Percentiles rank a stretch among this genome's conserved stretches.
Evolutionary conservation across 1,140 invertebrate species (phyloP).

Genomic region (Scylla paramamosain): DNA sequence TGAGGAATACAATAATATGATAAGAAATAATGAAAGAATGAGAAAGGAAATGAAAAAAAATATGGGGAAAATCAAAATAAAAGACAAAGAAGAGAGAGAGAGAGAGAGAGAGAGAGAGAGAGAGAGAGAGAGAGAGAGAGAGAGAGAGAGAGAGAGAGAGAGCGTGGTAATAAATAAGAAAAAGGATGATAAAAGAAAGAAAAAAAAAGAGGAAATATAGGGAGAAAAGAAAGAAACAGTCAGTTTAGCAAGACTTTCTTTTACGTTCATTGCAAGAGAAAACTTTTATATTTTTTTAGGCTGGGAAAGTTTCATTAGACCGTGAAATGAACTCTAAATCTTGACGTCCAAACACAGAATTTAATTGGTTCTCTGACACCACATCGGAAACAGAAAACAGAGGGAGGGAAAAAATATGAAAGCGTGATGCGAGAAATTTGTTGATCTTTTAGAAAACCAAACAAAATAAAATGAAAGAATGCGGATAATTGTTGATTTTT

Average conservation of each 20-base stretch:
- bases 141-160: slow-evolving; percentile 46
- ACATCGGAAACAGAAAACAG: too few species aligned
- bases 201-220: too few species aligned
- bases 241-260: not conserved
- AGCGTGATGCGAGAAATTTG: too few species aligned
- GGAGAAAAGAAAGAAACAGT: not conserved
- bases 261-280: not conserved
- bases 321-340: slow-evolving; percentile 1
- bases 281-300: not conserved
- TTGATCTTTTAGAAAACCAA: too few species aligned
- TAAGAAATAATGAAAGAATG: not conserved
- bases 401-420: too few species aligned
- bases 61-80: too few species aligned
- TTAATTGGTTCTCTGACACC: too few species aligned
- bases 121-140: slow-evolving; percentile 44
- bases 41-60: not conserved
- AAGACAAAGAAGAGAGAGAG: not conserved
- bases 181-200: not conserved
- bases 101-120: slow-evolving; percentile 36
- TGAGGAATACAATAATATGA: too few species aligned
- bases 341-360: too few species aligned
- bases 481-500: not conserved
- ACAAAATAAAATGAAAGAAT: too few species aligned
- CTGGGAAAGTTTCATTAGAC: not conserved
- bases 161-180: not conserved